Evolutionary conservation across 2,888 invertebrate genomes (phyloP).

Genomic region (Spisula subtruncata): DNA sequence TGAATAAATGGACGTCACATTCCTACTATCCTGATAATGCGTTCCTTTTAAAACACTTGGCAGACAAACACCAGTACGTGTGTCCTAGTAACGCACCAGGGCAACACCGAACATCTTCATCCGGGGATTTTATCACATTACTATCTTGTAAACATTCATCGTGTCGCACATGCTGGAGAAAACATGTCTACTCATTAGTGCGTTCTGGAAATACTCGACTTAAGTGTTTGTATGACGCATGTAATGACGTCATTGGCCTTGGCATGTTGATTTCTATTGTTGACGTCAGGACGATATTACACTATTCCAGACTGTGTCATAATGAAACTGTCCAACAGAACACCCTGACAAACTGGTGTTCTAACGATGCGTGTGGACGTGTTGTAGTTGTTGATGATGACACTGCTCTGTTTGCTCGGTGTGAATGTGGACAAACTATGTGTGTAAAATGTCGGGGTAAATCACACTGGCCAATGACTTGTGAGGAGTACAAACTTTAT

Average conservation of each 20-base stretch:
- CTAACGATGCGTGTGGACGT: conserved; percentile 22
- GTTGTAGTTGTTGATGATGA: background rate
- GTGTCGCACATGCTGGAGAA: conserved; percentile 24
- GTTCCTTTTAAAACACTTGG: conserved; percentile 1
- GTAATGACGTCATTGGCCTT: background rate
- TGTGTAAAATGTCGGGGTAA: conserved; percentile 19
- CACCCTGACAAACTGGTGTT: conserved; percentile 18
- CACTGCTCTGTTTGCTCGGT: background rate
- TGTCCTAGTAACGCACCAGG: background rate
- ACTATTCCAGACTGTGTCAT: background rate
- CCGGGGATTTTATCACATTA: background rate
- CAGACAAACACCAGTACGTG: background rate
- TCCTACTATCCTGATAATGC: conserved; percentile 33
- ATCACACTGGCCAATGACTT: conserved; percentile 34
- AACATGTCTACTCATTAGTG: background rate
- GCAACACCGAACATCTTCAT: background rate
- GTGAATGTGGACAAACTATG: conserved; percentile 21
- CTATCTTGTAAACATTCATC: conserved; percentile 1
- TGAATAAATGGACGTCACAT: conserved; percentile 10
- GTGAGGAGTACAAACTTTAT: conserved; percentile 1
- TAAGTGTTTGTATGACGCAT: background rate
- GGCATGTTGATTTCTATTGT: conserved; percentile 20
- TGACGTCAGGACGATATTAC: background rate
- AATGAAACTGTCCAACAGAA: background rate
- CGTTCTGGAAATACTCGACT: background rate